Conservation (phyloP, 2,113 vertebrate species). For the Perca flavescens region DNA sequence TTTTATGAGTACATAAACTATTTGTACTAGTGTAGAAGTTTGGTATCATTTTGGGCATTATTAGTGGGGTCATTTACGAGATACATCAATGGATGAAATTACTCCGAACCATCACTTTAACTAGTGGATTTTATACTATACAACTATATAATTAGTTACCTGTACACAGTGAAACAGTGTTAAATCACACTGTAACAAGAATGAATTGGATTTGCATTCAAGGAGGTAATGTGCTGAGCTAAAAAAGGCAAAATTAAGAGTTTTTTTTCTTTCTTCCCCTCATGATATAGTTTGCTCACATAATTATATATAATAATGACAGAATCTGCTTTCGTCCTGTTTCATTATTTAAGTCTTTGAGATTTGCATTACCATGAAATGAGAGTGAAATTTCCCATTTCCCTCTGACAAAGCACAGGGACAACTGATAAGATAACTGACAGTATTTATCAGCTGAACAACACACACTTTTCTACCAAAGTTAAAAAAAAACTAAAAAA, state of each 20-base stretch:
- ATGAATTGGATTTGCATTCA: neutral
- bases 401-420: neutral
- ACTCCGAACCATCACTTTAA: neutral
- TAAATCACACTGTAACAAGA: neutral
- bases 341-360: neutral
- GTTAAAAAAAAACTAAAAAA: neutral
- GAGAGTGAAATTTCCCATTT: neutral
- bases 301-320: neutral
- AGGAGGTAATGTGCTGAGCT: neutral
- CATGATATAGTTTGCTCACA: neutral
- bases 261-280: neutral
- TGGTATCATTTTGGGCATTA: no score
- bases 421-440: neutral
- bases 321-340: neutral
- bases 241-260: neutral
- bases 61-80: no score
- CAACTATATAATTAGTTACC: neutral
- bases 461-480: neutral
- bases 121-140: neutral
- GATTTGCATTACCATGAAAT: neutral
- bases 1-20: no score
- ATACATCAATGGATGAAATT: no score
- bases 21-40: no score
- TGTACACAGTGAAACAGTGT: neutral
- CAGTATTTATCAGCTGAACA: slow-evolving; percentile 8